A percentile compares a stretch with the other conserved stretches of the same genome.
Evolutionary conservation across 2,797 vertebrate species (phyloP).

Genomic region (Caiman crocodilus): DNA sequence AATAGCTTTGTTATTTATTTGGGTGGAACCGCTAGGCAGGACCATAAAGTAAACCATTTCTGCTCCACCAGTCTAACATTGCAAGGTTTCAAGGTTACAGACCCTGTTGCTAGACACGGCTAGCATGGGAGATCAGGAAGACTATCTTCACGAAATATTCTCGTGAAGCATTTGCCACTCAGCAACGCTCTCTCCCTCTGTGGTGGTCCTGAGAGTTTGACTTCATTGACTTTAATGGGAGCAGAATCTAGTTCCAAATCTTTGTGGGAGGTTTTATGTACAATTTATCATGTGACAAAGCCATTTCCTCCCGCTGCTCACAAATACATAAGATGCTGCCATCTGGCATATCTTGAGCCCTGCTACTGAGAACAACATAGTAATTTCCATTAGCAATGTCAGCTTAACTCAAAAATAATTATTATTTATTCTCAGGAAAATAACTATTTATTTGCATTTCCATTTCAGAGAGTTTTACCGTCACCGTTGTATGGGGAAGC

Average conservation of each 20-base stretch:
- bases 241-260: background rate
- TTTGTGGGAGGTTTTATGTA: background rate
- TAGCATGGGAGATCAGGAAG: background rate
- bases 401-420: background rate
- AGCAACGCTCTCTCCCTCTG: background rate
- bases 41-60: background rate
- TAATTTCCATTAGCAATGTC: background rate
- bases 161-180: background rate
- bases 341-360: background rate
- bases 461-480: slow-evolving; percentile 81
- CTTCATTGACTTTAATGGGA: background rate
- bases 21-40: background rate
- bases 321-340: background rate
- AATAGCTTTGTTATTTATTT: background rate
- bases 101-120: accelerated
- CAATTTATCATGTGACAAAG: background rate
- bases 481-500: slow-evolving; percentile 87
- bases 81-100: background rate
- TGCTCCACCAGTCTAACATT: background rate
- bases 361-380: accelerated
- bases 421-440: background rate
- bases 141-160: background rate
- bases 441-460: background rate
- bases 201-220: background rate
- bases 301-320: background rate